Base-by-base conservation (phyloP, 2,113 vertebrate species). In the Aegotheles bennettii region DNA sequence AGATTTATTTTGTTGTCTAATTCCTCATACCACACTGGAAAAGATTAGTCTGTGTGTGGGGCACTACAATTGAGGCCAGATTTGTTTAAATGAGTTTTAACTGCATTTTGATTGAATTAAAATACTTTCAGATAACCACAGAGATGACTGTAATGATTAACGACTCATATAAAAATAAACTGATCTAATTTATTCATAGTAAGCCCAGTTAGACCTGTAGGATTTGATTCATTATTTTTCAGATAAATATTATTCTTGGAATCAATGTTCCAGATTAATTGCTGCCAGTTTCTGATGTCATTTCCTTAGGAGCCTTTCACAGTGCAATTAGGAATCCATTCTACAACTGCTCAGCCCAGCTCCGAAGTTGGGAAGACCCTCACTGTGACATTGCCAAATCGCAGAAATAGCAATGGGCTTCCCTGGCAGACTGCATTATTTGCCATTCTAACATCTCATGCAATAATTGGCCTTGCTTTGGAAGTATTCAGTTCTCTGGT, bases 181-280 rank as follows among this genome's bases (percentile, higher is more conserved):
- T 14, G 10, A 69, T 77, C 38, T 89, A 61, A 84, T 83, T 86
- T 94, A 81, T 60, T 94, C 56, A 25, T 38, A 74, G 73, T 45
- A 75, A 33, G 28, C n/a, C 60, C 38, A 67, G 50, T 45, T 78
- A 95, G 80, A 89, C 56, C 50, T 67, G 73, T 25, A 94, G 35
- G 33, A 80, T 81, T 89, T 91, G 54, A 57, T 69, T 86, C 53
- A 69, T 54, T 76, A 23, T 69, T 91, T 93, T 92, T 86, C 76
- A 88, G 54, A 80, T 61, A 91, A 94, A 84, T 84, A 81, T 87
- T 95, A 38, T 74, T 84, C 47, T 93, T 91, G 89, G 89, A 91
- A 87, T 81, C 6, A 3, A 64, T 48, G 54, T 59, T 84, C 19
- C 25, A 47, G 33, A 84, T 74, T 89, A 87, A 84, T 63, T 67